phyloP scores from a whole-genome alignment of 2,797 vertebrate genomes.

The Salarias fasciatus region DNA sequence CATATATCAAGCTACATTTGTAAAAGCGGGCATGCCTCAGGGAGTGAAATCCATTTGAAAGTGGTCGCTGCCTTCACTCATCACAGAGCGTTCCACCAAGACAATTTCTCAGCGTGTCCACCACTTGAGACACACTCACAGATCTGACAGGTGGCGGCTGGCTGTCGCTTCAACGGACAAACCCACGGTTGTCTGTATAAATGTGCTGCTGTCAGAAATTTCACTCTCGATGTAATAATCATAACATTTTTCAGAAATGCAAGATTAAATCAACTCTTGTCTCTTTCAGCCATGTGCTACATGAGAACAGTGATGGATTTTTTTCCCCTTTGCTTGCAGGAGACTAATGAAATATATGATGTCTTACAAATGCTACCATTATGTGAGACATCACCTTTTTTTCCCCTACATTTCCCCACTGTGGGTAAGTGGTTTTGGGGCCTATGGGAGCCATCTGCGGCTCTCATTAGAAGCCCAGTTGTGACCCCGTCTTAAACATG shows the following conservation, averaged over 20 bases:
- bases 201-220: constrained; percentile 12
- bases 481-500: constrained; percentile 67
- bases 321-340: constrained; percentile 41
- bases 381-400: constrained; percentile 55
- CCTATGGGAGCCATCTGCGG: constrained; percentile 45
- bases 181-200: constrained; percentile 5
- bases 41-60: background rate
- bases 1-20: background rate
- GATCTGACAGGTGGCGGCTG: background rate
- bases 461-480: constrained; percentile 63
- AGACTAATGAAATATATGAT: constrained; percentile 68
- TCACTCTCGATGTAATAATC: constrained; percentile 10
- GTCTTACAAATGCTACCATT: constrained; percentile 68
- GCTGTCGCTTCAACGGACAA: background rate
- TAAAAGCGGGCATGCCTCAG: background rate
- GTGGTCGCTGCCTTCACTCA: background rate
- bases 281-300: constrained; percentile 9
- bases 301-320: constrained; percentile 49
- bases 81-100: constrained; percentile 3
- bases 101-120: background rate
- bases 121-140: background rate
- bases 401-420: constrained; percentile 47
- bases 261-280: constrained; percentile 44
- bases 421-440: constrained; percentile 60
- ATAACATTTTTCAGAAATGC: constrained; percentile 27